Conservation (phyloP, 2,113 vertebrate species). For the Hassar affinis region DNA sequence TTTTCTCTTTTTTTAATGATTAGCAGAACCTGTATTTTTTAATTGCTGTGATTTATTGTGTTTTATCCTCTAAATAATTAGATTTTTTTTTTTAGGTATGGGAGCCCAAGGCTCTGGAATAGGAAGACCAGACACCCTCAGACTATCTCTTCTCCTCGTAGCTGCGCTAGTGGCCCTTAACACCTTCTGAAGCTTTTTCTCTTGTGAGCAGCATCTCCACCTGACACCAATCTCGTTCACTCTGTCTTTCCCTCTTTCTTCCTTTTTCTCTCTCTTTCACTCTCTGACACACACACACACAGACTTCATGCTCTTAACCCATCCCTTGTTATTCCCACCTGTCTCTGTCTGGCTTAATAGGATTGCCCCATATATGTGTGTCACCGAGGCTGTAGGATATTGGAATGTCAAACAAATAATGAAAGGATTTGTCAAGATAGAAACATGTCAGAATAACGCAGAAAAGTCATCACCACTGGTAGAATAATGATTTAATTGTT, state of each 20-base stretch:
- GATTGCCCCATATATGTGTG: conserved; percentile 28
- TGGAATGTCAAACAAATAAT: conserved; percentile 37
- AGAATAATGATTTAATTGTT: conserved; percentile 55
- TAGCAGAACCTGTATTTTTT: conserved; percentile 40
- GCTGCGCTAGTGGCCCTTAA: conserved; percentile 60
- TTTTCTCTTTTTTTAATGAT: conserved; percentile 40
- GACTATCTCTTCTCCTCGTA: conserved; percentile 66
- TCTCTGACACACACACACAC: background rate
- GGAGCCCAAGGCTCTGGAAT: conserved; percentile 82
- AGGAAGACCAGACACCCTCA: conserved; percentile 52
- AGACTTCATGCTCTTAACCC: conserved; percentile 17
- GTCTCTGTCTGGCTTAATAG: conserved; percentile 24
- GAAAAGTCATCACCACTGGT: conserved; percentile 47
- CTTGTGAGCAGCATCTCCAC: background rate
- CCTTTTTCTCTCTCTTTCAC: background rate
- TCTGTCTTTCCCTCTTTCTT: background rate
- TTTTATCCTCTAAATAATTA: conserved; percentile 15
- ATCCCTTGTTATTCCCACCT: conserved; percentile 12
- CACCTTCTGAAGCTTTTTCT: conserved; percentile 57
- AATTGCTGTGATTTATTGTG: conserved; percentile 40
- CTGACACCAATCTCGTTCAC: background rate
- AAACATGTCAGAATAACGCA: conserved; percentile 42
- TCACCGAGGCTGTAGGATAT: conserved; percentile 15
- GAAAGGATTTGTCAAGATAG: conserved; percentile 22
- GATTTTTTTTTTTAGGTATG: conserved; percentile 76